These are phyloP conservation scores for Tachystola acroxantha DNA, from an alignment of 2,888 invertebrate species.

Conservation along the genomic window DNA sequence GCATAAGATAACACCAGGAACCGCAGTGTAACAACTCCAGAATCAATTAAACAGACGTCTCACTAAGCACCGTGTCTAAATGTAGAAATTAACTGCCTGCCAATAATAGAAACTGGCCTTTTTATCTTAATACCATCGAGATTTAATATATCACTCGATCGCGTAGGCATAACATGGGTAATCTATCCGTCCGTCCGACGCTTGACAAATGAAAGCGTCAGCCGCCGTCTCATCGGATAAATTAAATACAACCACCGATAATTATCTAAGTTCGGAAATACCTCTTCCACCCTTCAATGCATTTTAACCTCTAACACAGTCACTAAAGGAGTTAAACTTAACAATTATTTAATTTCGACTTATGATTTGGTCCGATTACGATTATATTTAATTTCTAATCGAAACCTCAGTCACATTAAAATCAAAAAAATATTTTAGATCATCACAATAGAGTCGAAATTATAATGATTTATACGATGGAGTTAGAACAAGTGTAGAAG, in stretches of 20 bases:
- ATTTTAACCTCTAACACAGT: conserved; percentile 9
- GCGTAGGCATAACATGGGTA: conserved; percentile 34
- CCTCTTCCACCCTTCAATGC: conserved; percentile 7
- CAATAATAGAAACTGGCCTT: conserved; percentile 26
- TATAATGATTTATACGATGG: conserved; percentile 8
- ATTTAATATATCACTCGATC: conserved; percentile 48
- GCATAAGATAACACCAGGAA: too few species aligned
- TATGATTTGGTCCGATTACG: conserved; percentile 9
- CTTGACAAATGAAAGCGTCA: conserved; percentile 45
- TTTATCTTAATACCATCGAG: conserved; percentile 49
- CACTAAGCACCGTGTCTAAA: conserved; percentile 24
- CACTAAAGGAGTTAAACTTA: conserved; percentile 6
- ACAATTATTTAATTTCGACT: conserved; percentile 8
- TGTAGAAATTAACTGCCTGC: conserved; percentile 34
- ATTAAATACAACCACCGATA: conserved; percentile 42
- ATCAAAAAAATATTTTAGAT: conserved; percentile 10
- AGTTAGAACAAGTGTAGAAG: conserved; percentile 12
- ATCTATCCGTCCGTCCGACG: conserved; percentile 31
- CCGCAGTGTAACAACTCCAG: conserved; percentile 9
- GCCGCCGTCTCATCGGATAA: conserved; percentile 32
- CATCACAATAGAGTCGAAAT: conserved; percentile 12
- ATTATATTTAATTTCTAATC: conserved; percentile 11
- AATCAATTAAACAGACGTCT: conserved; percentile 28
- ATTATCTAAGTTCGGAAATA: conserved; percentile 32
- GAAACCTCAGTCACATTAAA: conserved; percentile 9